A percentile compares a stretch with the other conserved stretches of the same genome.
Evolutionary conservation across 2,888 invertebrate species (phyloP).

Genomic region (Drosophila kanekoi): DNA sequence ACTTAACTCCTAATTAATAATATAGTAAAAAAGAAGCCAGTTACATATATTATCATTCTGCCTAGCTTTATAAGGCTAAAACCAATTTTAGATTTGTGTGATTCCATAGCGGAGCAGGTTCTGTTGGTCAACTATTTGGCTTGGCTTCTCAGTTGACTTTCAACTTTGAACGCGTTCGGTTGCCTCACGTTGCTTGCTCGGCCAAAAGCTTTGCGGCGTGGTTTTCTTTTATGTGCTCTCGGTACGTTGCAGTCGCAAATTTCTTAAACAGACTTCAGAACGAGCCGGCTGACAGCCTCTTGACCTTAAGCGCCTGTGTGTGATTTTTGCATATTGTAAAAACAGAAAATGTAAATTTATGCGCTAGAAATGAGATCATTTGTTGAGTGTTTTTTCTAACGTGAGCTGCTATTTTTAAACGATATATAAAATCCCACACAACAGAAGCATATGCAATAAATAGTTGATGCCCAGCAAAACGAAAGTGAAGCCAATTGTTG

Average conservation of each 20-base stretch:
- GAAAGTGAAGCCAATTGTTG: slow-evolving; percentile 51
- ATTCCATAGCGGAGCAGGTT: slow-evolving; percentile 20
- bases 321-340: slow-evolving; percentile 70
- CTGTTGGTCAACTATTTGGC: slow-evolving; percentile 14
- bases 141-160: slow-evolving; percentile 52
- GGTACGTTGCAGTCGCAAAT: slow-evolving; percentile 35
- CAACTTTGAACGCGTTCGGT: slow-evolving; percentile 51
- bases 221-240: slow-evolving; percentile 3
- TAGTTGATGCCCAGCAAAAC: slow-evolving; percentile 12
- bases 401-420: slow-evolving; percentile 61
- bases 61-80: neutral
- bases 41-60: neutral
- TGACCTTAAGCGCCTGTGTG: slow-evolving; percentile 60
- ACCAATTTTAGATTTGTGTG: slow-evolving; percentile 1
- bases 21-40: too few species aligned
- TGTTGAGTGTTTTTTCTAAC: slow-evolving; percentile 29
- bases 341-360: slow-evolving; percentile 54
- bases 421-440: slow-evolving; percentile 6
- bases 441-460: slow-evolving; percentile 23
- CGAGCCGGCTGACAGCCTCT: slow-evolving; percentile 47
- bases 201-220: slow-evolving; percentile 47
- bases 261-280: slow-evolving; percentile 48
- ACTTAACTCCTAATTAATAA: neutral
- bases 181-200: slow-evolving; percentile 29
- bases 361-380: slow-evolving; percentile 75